Evolutionary conservation across 2,113 vertebrate species (phyloP), one percentile per base, ranked within the genome.

Genomic region (Clarias batrachus): DNA sequence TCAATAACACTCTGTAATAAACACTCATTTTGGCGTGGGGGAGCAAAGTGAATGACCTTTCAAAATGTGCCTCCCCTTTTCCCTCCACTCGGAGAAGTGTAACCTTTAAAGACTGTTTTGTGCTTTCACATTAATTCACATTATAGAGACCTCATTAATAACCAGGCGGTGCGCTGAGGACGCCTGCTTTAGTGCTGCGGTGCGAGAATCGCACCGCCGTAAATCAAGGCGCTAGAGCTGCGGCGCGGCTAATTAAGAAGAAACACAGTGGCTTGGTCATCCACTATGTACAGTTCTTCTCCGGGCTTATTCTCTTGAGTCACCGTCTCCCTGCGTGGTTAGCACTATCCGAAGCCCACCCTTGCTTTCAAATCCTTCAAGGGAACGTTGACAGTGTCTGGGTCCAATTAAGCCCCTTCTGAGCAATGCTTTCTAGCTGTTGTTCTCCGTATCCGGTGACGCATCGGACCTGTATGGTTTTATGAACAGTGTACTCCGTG

Each of bases 61-160:
- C 94, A 93, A 94, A 92, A 93, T 93, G 93, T 94, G 90, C 92
- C 89, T 93, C 91, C 89, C 89, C 90, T 93, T 90, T 86, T 89
- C 89, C 91, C 91, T 92, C 85, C 90, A 86, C 88, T 84, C 74
- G 91, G 91, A 94, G 94, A 93, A 93, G 92, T 93, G 93, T 95
- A 95, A 95, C 94, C 94, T 95, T 96, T 95, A 95, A 95, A 95
- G 94, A 94, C 93, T 94, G 93, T 94, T 94, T 93, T 94, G 94
- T 92, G 90, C 93, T 94, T 88, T 93, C 94, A 93, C 93, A 95
- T 95, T 94, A 95, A 95, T 96, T 95, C 93, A 93, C 93, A 94
- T 96, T 94, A 94, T 92, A 91, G 93, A 90, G 88, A 95, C 92
- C 93, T 94, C 94, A 95, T 95, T 95, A 95, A 94, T 94, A 94